A percentile compares a stretch with the other conserved stretches of the same genome.
phyloP scores from a whole-genome alignment of 2,888 invertebrate species.

The Epistrophe eligans region DNA sequence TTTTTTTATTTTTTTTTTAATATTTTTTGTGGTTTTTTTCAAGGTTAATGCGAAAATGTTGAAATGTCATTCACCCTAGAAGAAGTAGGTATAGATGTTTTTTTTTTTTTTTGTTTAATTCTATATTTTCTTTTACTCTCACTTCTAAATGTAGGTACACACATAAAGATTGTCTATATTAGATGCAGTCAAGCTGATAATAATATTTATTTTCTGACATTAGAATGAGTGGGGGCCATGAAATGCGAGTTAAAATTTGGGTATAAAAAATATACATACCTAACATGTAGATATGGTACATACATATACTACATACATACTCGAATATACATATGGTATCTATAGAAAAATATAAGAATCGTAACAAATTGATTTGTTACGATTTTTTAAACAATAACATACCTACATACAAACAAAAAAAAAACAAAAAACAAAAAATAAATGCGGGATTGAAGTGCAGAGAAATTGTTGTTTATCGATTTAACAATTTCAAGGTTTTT shows the following conservation, averaged over 20 bases:
- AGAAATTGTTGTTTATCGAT: slow-evolving; percentile 58
- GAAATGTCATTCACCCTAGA: slow-evolving; percentile 73
- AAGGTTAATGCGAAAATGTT: slow-evolving; percentile 72
- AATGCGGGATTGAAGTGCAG: slow-evolving; percentile 31
- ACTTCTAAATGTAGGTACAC: slow-evolving; percentile 33
- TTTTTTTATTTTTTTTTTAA: slow-evolving; percentile 21
- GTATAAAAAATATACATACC: slow-evolving; percentile 1
- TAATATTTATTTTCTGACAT: slow-evolving; percentile 55
- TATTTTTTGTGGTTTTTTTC: slow-evolving; percentile 59
- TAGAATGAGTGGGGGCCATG: slow-evolving; percentile 8
- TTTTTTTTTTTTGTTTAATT: slow-evolving; percentile 7
- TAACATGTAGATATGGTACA: neutral
- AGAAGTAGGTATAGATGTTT: slow-evolving; percentile 48
- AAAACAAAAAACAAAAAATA: neutral
- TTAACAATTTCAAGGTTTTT: slow-evolving; percentile 68
- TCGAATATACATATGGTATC: neutral
- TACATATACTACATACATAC: neutral
- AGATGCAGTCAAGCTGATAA: slow-evolving; percentile 64
- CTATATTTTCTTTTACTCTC: slow-evolving; percentile 43
- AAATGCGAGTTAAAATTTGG: slow-evolving; percentile 10
- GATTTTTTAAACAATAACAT: slow-evolving; percentile 12
- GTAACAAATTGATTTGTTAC: slow-evolving; percentile 34
- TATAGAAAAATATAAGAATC: neutral
- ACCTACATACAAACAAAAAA: neutral
- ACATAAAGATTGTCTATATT: slow-evolving; percentile 8